Evolutionary conservation across 2,113 vertebrate species (phyloP).

Genomic region (Reinhardtius hippoglossoides): DNA sequence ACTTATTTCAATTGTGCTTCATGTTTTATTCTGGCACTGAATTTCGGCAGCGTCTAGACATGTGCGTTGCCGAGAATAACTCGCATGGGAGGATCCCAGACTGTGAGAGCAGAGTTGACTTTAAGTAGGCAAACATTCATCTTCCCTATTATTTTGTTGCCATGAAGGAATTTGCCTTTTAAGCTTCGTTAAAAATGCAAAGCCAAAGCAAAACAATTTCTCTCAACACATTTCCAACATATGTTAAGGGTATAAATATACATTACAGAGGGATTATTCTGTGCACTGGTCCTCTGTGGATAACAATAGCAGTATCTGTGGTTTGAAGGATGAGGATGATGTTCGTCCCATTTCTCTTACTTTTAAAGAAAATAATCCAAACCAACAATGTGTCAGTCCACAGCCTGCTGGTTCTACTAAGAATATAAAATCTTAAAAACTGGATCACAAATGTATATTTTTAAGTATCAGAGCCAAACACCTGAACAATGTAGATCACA

Average conservation of each 20-base stretch:
- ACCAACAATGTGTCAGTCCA: neutral
- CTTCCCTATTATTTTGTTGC: neutral
- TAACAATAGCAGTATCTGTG: neutral
- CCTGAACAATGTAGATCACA: no score
- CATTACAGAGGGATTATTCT: neutral
- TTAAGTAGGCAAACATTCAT: constrained; percentile 17
- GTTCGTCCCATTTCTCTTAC: neutral
- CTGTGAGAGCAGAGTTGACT: constrained; percentile 11
- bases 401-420: no score
- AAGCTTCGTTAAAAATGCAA: neutral
- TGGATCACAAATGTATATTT: no score
- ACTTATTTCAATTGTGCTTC: constrained; percentile 87
- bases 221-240: neutral
- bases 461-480: no score
- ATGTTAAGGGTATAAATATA: neutral
- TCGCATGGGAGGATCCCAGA: constrained; percentile 33
- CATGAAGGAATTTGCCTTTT: neutral
- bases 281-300: no score
- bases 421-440: no score
- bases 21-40: constrained; percentile 86
- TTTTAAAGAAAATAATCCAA: neutral
- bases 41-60: constrained; percentile 71
- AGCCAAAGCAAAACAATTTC: neutral
- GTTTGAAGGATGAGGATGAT: neutral
- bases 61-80: constrained; percentile 55